Conservation (phyloP, 1,140 invertebrate genomes). For the Leptinotarsa lineolata region DNA sequence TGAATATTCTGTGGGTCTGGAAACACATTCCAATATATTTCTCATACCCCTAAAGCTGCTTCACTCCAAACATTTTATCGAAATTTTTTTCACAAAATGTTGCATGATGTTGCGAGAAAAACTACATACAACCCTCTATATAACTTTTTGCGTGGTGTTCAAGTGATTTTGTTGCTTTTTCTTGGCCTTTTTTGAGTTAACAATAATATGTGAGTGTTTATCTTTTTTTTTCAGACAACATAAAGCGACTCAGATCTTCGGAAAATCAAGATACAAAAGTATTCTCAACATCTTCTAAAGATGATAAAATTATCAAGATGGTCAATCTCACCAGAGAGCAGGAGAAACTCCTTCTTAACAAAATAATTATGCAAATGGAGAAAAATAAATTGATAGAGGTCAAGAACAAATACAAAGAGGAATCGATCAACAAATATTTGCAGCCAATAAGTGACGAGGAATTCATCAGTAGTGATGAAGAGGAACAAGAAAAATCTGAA, state of each 20-base stretch:
- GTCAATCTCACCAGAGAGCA: conserved; percentile 78
- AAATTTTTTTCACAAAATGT: too few species aligned
- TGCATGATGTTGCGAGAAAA: too few species aligned
- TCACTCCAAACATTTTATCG: too few species aligned
- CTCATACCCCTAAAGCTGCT: too few species aligned
- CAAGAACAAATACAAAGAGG: conserved; percentile 66
- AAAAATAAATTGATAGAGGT: conserved; percentile 75
- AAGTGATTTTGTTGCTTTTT: too few species aligned
- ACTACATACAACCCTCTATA: too few species aligned
- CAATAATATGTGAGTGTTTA: too few species aligned
- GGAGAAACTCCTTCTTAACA: conserved; percentile 79
- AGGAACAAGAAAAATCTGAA: not conserved
- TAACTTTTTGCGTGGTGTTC: too few species aligned
- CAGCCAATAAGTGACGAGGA: conserved; percentile 59
- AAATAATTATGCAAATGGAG: conserved; percentile 78
- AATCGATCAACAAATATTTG: conserved; percentile 42
- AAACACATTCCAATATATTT: too few species aligned
- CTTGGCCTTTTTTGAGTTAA: too few species aligned
- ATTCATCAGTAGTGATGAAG: conserved; percentile 46
- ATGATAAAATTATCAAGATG: conserved; percentile 64
- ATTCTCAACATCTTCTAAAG: conserved; percentile 63
- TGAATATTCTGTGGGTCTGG: too few species aligned
- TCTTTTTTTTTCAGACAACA: conserved; percentile 34
- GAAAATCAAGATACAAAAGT: conserved; percentile 58
- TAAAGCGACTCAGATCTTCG: conserved; percentile 40